Evolutionary conservation across 2,888 invertebrate genomes (phyloP), one percentile per base, ranked within the genome.

Genomic region (Tolmerus cingulatus): DNA sequence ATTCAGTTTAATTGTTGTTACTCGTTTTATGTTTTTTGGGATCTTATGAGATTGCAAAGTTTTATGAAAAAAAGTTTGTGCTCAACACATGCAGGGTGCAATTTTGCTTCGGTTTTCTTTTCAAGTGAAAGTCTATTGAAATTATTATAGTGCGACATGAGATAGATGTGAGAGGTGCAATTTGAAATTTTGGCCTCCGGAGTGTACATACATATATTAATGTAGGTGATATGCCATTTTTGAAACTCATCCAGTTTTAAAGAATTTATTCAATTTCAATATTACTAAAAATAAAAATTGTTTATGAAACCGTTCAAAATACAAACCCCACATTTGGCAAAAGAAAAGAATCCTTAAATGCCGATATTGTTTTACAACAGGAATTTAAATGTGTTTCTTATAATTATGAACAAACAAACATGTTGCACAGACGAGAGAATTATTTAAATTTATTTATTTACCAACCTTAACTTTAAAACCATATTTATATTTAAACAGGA

Each of bases 51-150:
- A 76, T 55, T 81, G 30, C 43, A 74, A 40, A 74, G 74, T 43
- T 85, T 85, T 85, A 74, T n/a, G 74, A 74, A 46, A 74, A 85
- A 46, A 85, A 74, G 74, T 85, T 40, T 85, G 19, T 85, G 87
- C 87, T 88, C 86, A 89, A 89, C 88, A 88, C 89, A 89, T 89
- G 89, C 89, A 89, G 88, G 88, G 89, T 90, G 90, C 90, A 90
- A 90, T 88, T 88, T 88, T 89, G 90, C 89, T 89, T 90, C 90
- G 90, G 90, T 90, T 89, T 88, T 89, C 74, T 87, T 87, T 66
- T 66, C 12, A 66, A 76, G 23, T 84, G 86, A 76, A 85, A 79
- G 85, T 85, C 85, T 85, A 85, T 85, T 74, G 74, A 46, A 85
- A 74, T 85, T 85, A 74, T 46, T 85, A 74, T 46, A 85, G 74